Conservation (phyloP, 2,113 vertebrate species). For the Oreochromis aureus region DNA sequence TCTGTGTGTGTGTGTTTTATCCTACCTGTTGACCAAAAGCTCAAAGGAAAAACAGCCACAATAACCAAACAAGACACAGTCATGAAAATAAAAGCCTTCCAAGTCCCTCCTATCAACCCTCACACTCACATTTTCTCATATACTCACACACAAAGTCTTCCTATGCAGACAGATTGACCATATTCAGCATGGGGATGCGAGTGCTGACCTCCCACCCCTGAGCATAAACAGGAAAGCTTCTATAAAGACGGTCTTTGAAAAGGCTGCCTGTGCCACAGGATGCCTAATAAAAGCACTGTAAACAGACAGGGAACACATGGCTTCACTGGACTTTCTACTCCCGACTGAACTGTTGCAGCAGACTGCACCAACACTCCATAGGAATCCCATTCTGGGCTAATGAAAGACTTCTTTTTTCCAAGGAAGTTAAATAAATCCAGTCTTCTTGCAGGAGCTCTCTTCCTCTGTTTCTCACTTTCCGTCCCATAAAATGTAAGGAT, state of each 20-base stretch:
- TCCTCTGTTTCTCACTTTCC: neutral
- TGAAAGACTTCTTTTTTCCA: conserved; percentile 45
- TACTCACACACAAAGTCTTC: conserved; percentile 29
- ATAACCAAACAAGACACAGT: neutral
- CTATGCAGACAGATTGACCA: conserved; percentile 50
- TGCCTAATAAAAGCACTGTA: conserved; percentile 72
- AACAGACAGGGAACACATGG: conserved; percentile 66
- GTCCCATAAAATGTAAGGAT: neutral
- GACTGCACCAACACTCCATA: conserved; percentile 32
- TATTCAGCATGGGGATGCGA: conserved; percentile 61
- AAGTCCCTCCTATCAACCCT: conserved; percentile 5
- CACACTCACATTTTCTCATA: conserved; percentile 4
- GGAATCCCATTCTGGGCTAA: conserved; percentile 36
- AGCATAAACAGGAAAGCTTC: conserved; percentile 73
- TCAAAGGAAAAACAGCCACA: neutral
- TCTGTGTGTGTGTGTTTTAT: neutral
- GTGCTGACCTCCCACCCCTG: conserved; percentile 65
- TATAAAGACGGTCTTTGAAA: conserved; percentile 72
- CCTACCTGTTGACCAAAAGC: neutral
- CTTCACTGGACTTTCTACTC: conserved; percentile 50
- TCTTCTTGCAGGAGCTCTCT: neutral
- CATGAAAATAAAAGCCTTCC: conserved; percentile 37
- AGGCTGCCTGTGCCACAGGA: conserved; percentile 66
- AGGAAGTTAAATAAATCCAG: conserved; percentile 21
- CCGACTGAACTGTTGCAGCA: conserved; percentile 36